Evolutionary conservation across 2,888 invertebrate species (phyloP).

Genomic region (Stramonita haemastoma): DNA sequence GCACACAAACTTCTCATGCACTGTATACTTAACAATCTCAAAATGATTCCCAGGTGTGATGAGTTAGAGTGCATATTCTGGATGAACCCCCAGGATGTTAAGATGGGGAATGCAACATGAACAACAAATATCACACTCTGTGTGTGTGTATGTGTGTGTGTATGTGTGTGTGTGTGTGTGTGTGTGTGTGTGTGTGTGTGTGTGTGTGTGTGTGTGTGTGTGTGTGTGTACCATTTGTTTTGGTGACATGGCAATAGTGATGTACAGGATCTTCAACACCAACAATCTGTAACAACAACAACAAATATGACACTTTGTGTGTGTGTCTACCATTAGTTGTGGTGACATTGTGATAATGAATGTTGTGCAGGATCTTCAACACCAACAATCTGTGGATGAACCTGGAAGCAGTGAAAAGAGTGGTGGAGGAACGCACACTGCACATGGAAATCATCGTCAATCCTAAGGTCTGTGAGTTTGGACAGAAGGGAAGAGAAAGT

Average conservation of each 20-base stretch:
- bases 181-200: background rate
- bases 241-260: too few relatives aligned
- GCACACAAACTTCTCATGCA: too few relatives aligned
- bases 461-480: slow-evolving; percentile 83
- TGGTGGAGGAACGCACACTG: slow-evolving; percentile 87
- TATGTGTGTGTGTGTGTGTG: too few relatives aligned
- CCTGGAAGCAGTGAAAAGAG: slow-evolving; percentile 89
- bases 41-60: too few relatives aligned
- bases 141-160: too few relatives aligned
- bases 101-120: too few relatives aligned
- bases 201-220: slow-evolving; percentile 9
- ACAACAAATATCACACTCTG: too few relatives aligned
- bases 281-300: slow-evolving; percentile 99
- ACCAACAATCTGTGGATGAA: slow-evolving; percentile 99
- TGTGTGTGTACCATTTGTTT: background rate
- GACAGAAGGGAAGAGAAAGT: too few relatives aligned
- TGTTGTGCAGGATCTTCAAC: slow-evolving; percentile 88
- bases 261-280: slow-evolving; percentile 93
- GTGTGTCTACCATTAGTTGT: background rate
- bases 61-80: too few relatives aligned
- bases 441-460: slow-evolving; percentile 99
- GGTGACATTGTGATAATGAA: background rate
- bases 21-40: too few relatives aligned
- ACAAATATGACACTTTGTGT: background rate
- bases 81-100: too few relatives aligned